Percentiles rank a stretch among this genome's conserved stretches.
These are phyloP conservation scores for Jaculus jaculus DNA, from an alignment of 2,113 vertebrate genomes.

Conservation along the genomic window DNA sequence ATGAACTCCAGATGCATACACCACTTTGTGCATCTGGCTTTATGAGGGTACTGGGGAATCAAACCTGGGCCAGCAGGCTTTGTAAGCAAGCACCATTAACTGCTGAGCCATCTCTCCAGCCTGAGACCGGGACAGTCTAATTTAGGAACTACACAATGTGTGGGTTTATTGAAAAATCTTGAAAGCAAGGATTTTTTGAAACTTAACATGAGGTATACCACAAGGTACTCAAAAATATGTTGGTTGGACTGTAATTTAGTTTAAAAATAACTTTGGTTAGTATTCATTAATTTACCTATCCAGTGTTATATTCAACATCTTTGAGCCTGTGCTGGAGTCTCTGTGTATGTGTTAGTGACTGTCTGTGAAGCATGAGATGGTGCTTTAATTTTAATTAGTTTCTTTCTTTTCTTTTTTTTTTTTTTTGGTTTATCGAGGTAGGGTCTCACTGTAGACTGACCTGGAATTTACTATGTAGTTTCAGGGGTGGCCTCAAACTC, in stretches of 20 bases:
- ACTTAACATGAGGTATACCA: conserved; percentile 24
- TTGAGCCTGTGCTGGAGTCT: neutral
- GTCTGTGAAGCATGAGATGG: neutral
- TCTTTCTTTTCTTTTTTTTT: neutral
- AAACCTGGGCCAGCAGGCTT: too few species aligned
- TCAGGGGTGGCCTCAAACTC: too few species aligned
- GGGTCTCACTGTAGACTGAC: too few species aligned
- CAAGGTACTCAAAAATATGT: conserved; percentile 44
- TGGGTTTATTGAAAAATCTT: neutral
- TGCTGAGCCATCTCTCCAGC: too few species aligned
- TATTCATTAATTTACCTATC: conserved; percentile 34
- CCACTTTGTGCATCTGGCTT: too few species aligned
- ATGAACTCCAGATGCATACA: too few species aligned
- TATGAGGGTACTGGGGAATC: too few species aligned
- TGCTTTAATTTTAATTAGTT: conserved; percentile 1
- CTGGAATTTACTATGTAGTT: too few species aligned
- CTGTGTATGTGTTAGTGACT: neutral
- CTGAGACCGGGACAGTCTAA: too few species aligned
- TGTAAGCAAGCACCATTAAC: too few species aligned
- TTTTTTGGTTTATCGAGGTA: neutral
- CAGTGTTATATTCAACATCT: conserved; percentile 17
- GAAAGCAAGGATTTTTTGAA: conserved; percentile 38
- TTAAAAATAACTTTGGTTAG: conserved; percentile 42
- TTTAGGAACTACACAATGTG: neutral
- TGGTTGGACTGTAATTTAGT: conserved; percentile 53